These are phyloP conservation scores for Pseudococcus longispinus DNA, from an alignment of 2,888 invertebrate species.

Conservation along the genomic window DNA sequence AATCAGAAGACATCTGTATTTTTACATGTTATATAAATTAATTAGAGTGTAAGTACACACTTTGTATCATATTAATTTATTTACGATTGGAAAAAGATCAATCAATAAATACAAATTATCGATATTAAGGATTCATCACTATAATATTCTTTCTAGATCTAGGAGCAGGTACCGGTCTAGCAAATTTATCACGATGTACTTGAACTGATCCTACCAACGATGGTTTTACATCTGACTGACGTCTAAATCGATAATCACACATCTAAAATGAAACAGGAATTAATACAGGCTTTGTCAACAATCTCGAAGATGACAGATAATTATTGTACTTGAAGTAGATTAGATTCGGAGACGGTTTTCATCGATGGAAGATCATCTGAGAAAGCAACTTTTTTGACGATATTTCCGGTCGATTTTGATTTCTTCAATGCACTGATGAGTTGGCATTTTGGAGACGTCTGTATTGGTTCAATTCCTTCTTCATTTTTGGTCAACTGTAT, in stretches of 20 bases:
- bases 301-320: not conserved
- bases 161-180: not conserved
- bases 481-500: not conserved
- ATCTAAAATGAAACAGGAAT: not conserved
- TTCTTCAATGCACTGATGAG: conserved; percentile 24
- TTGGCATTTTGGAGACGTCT: not conserved
- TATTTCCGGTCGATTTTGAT: conserved; percentile 6
- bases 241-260: not conserved
- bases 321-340: not conserved
- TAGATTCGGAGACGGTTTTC: conserved; percentile 16
- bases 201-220: not conserved
- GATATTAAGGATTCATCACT: not conserved
- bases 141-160: not conserved
- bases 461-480: not conserved
- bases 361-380: not conserved
- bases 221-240: not conserved
- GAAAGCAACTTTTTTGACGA: conserved; percentile 21
- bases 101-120: too few relatives aligned
- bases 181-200: not conserved
- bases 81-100: not conserved
- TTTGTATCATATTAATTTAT: too few relatives aligned
- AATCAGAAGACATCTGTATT: too few relatives aligned
- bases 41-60: too few relatives aligned
- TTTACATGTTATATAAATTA: too few relatives aligned
- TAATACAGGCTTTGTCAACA: not conserved